Conservation (phyloP, 53 echinoderm and acorn worm species). For the Patiria pectinifera region DNA sequence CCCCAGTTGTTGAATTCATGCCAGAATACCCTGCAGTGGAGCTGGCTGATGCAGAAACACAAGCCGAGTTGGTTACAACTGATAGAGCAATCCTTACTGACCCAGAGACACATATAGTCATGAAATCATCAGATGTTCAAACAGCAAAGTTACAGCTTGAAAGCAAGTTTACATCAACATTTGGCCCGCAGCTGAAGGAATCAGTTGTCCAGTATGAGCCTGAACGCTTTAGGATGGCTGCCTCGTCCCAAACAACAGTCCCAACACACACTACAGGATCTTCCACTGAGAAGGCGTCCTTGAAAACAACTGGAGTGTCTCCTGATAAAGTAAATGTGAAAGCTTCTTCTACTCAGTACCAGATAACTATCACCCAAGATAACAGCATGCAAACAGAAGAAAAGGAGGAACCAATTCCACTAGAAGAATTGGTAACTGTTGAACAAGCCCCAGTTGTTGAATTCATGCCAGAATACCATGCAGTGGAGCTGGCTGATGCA, state of each 20-base stretch:
- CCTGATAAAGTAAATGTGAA: conserved; percentile 8
- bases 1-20: conserved; percentile 17
- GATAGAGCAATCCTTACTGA: conserved; percentile 34
- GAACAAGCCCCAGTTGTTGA: not conserved
- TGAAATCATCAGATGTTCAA: conserved; percentile 43
- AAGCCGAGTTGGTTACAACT: conserved; percentile 43
- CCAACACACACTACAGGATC: conserved; percentile 10
- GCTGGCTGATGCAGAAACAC: conserved; percentile 55
- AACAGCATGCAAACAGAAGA: conserved; percentile 36
- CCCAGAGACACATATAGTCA: not conserved
- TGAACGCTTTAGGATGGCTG: conserved; percentile 32
- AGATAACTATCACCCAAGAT: conserved; percentile 2
- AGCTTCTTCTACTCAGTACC: conserved; percentile 34
- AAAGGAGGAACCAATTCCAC: not conserved
- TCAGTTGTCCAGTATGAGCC: conserved; percentile 69
- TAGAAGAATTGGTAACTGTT: not conserved
- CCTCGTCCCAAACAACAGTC: conserved; percentile 37
- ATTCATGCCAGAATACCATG: not conserved
- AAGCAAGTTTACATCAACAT: conserved; percentile 38
- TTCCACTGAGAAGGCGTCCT: conserved; percentile 11
- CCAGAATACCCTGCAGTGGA: conserved; percentile 50
- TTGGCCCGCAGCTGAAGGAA: conserved; percentile 55
- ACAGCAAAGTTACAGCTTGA: conserved; percentile 46
- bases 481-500: conserved; percentile 41
- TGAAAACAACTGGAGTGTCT: conserved; percentile 21